A percentile compares a stretch with the other conserved stretches of the same genome.
These are phyloP conservation scores for Alces alces DNA, from an alignment of 2,113 vertebrate genomes.

Conservation along the genomic window DNA sequence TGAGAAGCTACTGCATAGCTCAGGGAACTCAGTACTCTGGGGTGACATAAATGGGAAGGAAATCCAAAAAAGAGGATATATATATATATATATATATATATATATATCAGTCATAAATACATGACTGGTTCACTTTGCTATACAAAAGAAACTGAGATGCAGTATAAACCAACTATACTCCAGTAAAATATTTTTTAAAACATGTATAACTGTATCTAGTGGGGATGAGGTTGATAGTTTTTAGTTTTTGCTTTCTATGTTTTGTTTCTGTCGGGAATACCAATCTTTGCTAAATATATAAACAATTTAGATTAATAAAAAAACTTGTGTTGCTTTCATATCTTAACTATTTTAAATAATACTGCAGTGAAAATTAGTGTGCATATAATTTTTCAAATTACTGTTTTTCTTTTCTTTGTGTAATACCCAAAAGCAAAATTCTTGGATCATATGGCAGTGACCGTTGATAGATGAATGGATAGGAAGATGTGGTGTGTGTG, in stretches of 20 bases:
- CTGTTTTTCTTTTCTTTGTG: background rate
- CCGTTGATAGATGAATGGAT: background rate
- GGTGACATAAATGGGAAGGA: background rate
- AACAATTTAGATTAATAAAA: background rate
- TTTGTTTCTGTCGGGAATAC: background rate
- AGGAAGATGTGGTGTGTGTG: background rate
- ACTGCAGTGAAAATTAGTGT: background rate
- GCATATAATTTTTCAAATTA: background rate
- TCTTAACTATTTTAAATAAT: background rate
- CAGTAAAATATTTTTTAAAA: background rate
- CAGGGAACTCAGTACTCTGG: background rate
- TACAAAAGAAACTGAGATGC: background rate
- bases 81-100: background rate
- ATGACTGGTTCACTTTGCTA: background rate
- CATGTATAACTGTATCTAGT: background rate
- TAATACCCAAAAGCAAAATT: background rate
- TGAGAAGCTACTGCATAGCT: background rate
- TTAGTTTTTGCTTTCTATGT: background rate
- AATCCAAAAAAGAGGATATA: background rate
- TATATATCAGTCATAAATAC: background rate
- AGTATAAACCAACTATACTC: background rate
- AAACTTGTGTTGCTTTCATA: background rate
- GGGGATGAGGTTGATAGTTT: background rate
- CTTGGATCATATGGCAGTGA: background rate
- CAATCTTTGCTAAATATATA: background rate